phyloP scores from a whole-genome alignment of 2,113 vertebrate species.

The Axis porcinus region DNA sequence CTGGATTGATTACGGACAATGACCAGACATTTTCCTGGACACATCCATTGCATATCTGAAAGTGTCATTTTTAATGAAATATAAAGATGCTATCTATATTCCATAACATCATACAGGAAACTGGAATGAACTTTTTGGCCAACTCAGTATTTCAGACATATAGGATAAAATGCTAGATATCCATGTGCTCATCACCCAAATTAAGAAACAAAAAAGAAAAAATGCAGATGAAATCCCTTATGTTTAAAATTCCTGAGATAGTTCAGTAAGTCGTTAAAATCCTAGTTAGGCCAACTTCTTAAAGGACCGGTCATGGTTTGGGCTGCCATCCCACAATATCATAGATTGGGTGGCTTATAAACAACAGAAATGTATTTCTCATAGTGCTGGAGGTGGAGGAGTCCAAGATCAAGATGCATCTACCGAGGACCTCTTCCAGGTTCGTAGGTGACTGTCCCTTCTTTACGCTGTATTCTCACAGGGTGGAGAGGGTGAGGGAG shows the following conservation, averaged over 20 bases:
- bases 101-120: background rate
- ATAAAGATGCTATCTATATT: background rate
- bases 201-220: background rate
- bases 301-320: background rate
- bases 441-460: background rate
- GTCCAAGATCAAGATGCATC: background rate
- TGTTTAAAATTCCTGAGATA: background rate
- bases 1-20: background rate
- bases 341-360: background rate
- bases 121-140: background rate
- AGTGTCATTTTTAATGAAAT: background rate
- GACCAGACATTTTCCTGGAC: background rate
- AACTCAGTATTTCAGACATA: background rate
- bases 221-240: background rate
- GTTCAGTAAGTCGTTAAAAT: background rate
- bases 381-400: background rate
- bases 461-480: background rate
- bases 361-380: background rate
- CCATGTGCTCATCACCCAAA: background rate
- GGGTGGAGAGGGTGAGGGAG: background rate
- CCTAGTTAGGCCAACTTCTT: background rate
- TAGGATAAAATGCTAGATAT: background rate
- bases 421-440: background rate
- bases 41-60: background rate
- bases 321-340: background rate